Conservation (phyloP, 2,113 vertebrate species). For the Accipiter virgatus region DNA sequence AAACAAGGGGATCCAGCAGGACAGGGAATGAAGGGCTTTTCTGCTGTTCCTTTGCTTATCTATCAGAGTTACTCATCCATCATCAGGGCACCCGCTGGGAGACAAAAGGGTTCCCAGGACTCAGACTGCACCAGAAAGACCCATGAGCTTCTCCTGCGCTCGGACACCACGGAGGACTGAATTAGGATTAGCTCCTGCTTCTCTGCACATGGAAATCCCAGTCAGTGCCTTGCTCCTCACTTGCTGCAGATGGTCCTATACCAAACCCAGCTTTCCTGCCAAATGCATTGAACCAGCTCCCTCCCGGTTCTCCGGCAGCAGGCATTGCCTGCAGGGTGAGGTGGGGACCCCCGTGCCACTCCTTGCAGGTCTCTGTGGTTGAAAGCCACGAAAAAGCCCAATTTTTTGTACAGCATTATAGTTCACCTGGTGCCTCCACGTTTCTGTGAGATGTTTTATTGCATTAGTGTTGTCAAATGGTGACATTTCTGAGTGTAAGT, state of each 20-base stretch:
- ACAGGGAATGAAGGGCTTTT: not conserved
- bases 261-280: not conserved
- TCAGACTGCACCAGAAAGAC: not conserved
- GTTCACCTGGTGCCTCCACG: constrained; percentile 20
- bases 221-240: not conserved
- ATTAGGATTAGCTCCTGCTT: not conserved
- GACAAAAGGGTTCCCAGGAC: not conserved
- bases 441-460: constrained; percentile 42
- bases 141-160: fast-evolving
- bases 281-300: fast-evolving
- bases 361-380: not conserved
- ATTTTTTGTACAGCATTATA: not conserved
- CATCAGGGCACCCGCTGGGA: not conserved
- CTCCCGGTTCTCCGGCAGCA: not conserved
- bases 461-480: constrained; percentile 58
- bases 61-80: not conserved
- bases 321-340: not conserved
- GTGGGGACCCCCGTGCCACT: not conserved
- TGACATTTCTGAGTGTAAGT: constrained; percentile 62
- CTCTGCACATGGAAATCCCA: not conserved
- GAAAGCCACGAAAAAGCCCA: not conserved
- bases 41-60: not conserved
- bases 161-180: not conserved
- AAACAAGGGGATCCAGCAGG: not conserved
- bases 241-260: not conserved